Evolutionary conservation across 2,888 invertebrate genomes (phyloP), one percentile per base, ranked within the genome.

Genomic region (Melieria picta): DNA sequence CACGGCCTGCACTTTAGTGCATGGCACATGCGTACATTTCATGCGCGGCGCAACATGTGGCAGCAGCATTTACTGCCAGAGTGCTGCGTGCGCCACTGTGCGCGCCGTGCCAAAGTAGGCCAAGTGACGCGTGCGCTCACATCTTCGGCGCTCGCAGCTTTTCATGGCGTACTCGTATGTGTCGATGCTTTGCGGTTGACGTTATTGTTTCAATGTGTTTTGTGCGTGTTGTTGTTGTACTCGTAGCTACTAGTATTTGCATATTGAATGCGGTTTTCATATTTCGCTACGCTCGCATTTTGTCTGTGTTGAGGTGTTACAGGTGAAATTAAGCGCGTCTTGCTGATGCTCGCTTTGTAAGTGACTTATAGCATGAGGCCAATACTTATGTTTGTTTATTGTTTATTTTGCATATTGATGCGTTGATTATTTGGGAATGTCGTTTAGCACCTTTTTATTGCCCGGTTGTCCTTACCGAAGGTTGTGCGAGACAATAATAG

Each of bases 71-170:
- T 30, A 2, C 30, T 30, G 30, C 3, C 30, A 30, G 30, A 30
- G 30, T 52, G 9, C n/a, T 56, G 47, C 47, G 16, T 42, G 10
- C 48, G 43, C n/a, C 30, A n/a, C 13, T 10, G 5, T n/a, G 46
- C 11, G 45, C 42, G 43, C 16, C 11, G 47, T 11, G 43, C 4
- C 42, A 43, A 69, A 62, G 69, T 69, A 69, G 69, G 69, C 61
- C 69, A 69, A 55, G 69, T 57, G 62, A 62, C 55, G 52, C 62
- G 69, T 62, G 55, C 55, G 62, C 16, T 62, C 69, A 69, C 69
- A 62, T 69, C 56, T 62, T 57, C 16, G n/a, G 16, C 30, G 13
- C 30, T 16, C 6, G 30, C 30, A 30, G 30, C 30, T 30, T 30
- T 30, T 30, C 30, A 30, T 30, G 30, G 30, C 30, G 30, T 3